phyloP scores from a whole-genome alignment of 2,888 invertebrate species.

The Pinctada fucata region DNA sequence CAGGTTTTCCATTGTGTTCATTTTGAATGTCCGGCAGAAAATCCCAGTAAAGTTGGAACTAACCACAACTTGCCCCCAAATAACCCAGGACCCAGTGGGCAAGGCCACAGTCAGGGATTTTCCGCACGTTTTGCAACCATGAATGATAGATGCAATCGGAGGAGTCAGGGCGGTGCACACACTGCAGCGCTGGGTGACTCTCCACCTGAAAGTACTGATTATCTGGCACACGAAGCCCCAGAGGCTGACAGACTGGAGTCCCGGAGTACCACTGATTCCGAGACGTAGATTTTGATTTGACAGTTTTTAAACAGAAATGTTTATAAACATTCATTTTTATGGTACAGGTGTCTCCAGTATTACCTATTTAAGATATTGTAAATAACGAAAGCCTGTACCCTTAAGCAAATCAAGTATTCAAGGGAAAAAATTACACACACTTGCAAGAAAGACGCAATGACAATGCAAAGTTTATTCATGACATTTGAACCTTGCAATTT shows the following conservation, averaged over 20 bases:
- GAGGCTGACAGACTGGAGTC: slow-evolving; percentile 37
- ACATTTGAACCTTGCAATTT: not conserved
- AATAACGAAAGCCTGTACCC: not conserved
- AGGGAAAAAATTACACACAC: too few relatives aligned
- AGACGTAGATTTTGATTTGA: slow-evolving; percentile 20
- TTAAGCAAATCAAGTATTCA: too few relatives aligned
- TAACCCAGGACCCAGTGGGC: not conserved
- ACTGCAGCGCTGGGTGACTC: slow-evolving; percentile 6
- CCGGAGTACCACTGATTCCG: slow-evolving; percentile 27
- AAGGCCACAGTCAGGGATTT: not conserved
- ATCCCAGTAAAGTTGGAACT: slow-evolving; percentile 4
- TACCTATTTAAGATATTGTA: not conserved
- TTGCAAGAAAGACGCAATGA: too few relatives aligned
- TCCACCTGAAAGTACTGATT: slow-evolving; percentile 29
- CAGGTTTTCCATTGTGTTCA: slow-evolving; percentile 98
- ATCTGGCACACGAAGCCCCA: slow-evolving; percentile 36
- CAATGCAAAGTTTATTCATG: not conserved
- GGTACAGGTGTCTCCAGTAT: not conserved
- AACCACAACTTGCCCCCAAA: slow-evolving; percentile 6
- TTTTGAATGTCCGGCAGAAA: slow-evolving; percentile 90
- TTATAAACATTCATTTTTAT: slow-evolving; percentile 11
- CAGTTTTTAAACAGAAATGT: slow-evolving; percentile 5
- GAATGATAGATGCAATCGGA: slow-evolving; percentile 1
- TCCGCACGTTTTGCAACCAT: not conserved
- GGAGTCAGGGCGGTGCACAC: not conserved